phyloP scores from a whole-genome alignment of 2,888 invertebrate genomes.

The Dione juno region DNA sequence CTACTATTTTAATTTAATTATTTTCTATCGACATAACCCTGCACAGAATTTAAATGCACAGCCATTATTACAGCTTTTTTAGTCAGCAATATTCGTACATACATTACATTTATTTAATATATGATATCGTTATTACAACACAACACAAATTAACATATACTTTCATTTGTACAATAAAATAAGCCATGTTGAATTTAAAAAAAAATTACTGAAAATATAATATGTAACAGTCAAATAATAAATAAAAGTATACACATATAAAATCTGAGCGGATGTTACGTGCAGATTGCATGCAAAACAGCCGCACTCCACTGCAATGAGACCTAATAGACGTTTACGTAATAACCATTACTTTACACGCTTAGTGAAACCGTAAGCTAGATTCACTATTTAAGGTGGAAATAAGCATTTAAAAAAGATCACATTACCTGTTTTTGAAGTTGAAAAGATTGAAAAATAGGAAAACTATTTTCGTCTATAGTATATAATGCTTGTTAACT shows the following conservation, averaged over 20 bases:
- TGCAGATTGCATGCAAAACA: constrained; percentile 59
- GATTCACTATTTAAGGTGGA: constrained; percentile 2
- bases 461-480: too few species aligned
- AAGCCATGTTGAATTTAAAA: too few species aligned
- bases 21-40: too few species aligned
- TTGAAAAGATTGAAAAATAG: neutral
- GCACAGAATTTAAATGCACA: too few species aligned
- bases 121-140: too few species aligned
- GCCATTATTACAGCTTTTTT: too few species aligned
- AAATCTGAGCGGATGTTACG: constrained; percentile 54
- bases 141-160: too few species aligned
- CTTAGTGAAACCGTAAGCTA: constrained; percentile 12
- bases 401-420: neutral
- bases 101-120: too few species aligned
- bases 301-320: constrained; percentile 48
- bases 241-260: constrained; percentile 20
- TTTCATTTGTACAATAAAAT: neutral
- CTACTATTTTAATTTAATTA: too few species aligned
- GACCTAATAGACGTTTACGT: constrained; percentile 54
- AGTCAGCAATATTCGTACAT: too few species aligned
- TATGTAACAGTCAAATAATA: constrained; percentile 30
- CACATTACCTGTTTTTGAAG: neutral
- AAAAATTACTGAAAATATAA: constrained; percentile 7
- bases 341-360: constrained; percentile 48
- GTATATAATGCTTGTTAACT: too few species aligned